Evolutionary conservation across 2,113 vertebrate species (phyloP), one percentile per base, ranked within the genome.

Genomic region (Hippocampus abdominalis): DNA sequence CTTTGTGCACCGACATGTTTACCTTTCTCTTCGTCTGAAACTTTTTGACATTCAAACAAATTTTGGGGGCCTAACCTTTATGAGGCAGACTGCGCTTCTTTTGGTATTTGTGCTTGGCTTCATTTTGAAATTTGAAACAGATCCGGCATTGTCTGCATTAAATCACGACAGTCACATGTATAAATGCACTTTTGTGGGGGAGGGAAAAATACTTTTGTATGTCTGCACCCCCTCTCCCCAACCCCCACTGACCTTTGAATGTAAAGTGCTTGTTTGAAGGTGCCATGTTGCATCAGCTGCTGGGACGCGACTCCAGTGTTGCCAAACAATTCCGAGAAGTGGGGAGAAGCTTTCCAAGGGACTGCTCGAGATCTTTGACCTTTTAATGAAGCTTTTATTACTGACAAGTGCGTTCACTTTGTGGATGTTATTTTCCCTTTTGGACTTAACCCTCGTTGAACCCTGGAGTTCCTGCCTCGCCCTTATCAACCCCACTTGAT

Each of bases 241-340:
- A 79, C 84, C 83, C 84, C 81, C 71, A 67, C 64, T 90, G 89
- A 91, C 88, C 87, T 89, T 90, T 89, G 71, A 88, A 87, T 86
- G 86, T 90, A 89, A 90, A 88, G 71, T 86, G 81, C 81, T 88
- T 88, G 85, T 90, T 87, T 88, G 86, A 88, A 88, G 87, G 85
- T 90, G 88, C 88, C 90, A 88, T 64, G 79, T 84, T 80, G 81
- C 72, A 92, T 91, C 86, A 90, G 57, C 81, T 66, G 83, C 71
- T 61, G 70, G 77, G 81, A 84, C 66, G 73, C 40, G 53, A 64
- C 80, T 73, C 74, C 60, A 46, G 84, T 81, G 84, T 87, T 77
- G 76, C 74, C 67, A 73, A 81, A 84, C 82, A 78, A 74, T 85
- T 79, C 71, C 42, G n/a, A 86, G 83, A 89, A 83, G 86, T 86